Evolutionary conservation across 1,140 invertebrate species (phyloP).

Genomic region (Calephelis virginiensis): DNA sequence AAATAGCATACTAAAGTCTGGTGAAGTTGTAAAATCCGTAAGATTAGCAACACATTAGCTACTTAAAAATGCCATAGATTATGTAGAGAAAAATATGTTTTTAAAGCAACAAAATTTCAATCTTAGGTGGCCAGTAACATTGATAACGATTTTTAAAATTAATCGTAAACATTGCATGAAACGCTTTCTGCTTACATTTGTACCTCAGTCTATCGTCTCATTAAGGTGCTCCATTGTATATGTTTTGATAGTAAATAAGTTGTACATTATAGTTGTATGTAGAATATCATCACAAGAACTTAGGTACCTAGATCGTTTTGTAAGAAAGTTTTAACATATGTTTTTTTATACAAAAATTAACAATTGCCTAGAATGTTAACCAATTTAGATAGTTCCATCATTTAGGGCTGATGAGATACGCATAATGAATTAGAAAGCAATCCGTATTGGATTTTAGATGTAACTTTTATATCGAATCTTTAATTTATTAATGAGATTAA

Average conservation of each 20-base stretch:
- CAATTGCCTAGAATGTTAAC: constrained; percentile 20
- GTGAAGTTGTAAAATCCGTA: no score
- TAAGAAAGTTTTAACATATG: not conserved
- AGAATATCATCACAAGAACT: constrained; percentile 22
- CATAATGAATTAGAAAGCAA: constrained; percentile 43
- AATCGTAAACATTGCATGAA: not conserved
- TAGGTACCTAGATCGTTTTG: constrained; percentile 5
- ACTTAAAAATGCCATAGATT: no score
- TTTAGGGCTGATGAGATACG: constrained; percentile 57
- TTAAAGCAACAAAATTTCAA: no score
- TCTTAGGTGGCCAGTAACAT: no score
- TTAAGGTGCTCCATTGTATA: constrained; percentile 17
- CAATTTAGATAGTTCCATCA: constrained; percentile 25
- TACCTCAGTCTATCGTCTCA: not conserved
- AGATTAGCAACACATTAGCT: no score
- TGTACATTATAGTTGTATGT: constrained; percentile 34
- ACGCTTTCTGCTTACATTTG: not conserved
- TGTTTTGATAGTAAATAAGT: constrained; percentile 26
- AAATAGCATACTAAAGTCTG: no score
- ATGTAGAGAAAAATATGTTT: no score
- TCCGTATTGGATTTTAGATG: constrained; percentile 36
- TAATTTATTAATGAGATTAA: constrained; percentile 66
- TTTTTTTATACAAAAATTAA: constrained; percentile 14
- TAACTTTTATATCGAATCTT: constrained; percentile 64
- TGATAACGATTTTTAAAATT: not conserved